A percentile compares a stretch with the other conserved stretches of the same genome.
Conservation (phyloP, 2,888 invertebrate genomes). For the Dicyrtomina minuta region DNA sequence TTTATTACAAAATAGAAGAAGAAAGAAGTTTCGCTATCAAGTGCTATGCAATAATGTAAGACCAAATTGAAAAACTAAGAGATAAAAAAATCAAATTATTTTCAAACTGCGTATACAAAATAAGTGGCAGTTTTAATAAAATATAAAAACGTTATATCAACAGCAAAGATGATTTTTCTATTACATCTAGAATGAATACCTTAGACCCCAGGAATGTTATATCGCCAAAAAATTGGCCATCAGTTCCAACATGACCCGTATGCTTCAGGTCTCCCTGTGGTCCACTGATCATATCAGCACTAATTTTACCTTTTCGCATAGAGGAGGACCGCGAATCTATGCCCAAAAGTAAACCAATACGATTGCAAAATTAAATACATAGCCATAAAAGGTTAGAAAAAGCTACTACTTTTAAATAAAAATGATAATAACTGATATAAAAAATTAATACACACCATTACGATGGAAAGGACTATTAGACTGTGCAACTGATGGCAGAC, state of each 20-base stretch:
- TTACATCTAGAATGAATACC: background rate
- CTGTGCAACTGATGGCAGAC: constrained; percentile 64
- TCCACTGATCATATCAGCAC: constrained; percentile 91
- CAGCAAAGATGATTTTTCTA: background rate
- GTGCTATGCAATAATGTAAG: too few species aligned
- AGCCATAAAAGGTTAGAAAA: too few species aligned
- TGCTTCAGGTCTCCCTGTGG: constrained; percentile 97
- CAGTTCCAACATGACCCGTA: constrained; percentile 92
- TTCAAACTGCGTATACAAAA: too few species aligned
- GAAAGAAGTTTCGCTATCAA: too few species aligned
- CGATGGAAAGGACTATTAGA: constrained; percentile 58
- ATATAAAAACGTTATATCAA: constrained; percentile 7
- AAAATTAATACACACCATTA: too few species aligned
- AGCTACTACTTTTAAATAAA: too few species aligned
- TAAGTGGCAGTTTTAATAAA: background rate
- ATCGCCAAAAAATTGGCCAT: constrained; percentile 96
- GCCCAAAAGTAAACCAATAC: background rate
- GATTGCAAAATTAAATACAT: background rate
- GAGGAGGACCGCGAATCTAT: constrained; percentile 52
- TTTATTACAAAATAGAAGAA: background rate
- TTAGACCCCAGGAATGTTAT: constrained; percentile 66
- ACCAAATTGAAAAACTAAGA: too few species aligned
- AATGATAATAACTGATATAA: too few species aligned
- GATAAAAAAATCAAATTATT: too few species aligned
- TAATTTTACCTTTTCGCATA: constrained; percentile 64